These are phyloP conservation scores for Nasonia longicornis DNA, from an alignment of 1,140 invertebrate species.

Conservation along the genomic window DNA sequence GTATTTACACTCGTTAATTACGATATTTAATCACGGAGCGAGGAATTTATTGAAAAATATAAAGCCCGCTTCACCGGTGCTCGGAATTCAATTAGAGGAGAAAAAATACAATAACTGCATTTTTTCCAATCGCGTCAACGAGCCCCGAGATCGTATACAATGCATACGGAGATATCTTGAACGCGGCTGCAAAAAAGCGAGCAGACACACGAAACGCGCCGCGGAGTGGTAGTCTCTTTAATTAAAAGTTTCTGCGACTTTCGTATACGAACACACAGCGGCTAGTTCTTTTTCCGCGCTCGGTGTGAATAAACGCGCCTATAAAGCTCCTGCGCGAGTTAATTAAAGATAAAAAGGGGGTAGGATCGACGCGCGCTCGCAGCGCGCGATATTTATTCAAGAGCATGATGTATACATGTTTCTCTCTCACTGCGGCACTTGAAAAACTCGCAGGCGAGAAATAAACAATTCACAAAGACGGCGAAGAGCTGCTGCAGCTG, in stretches of 20 bases:
- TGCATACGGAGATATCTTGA: neutral
- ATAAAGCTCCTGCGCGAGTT: neutral
- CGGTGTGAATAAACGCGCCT: constrained; percentile 11
- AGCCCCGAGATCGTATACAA: too few relatives aligned
- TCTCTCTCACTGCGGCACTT: neutral
- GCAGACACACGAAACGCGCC: neutral
- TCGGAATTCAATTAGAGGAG: neutral
- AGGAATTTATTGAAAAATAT: neutral
- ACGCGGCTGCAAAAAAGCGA: neutral
- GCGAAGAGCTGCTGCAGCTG: neutral
- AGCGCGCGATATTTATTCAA: constrained; percentile 35
- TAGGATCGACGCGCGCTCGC: constrained; percentile 2
- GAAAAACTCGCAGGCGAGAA: neutral
- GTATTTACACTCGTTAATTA: neutral
- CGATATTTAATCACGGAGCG: neutral
- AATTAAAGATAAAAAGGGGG: constrained; percentile 37
- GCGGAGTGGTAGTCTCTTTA: neutral
- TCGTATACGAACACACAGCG: neutral
- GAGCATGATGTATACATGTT: neutral
- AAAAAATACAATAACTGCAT: neutral
- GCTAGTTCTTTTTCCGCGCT: neutral
- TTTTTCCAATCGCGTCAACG: neutral
- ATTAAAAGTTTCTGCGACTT: constrained; percentile 32
- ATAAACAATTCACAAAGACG: constrained; percentile 18
- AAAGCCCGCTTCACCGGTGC: too few relatives aligned